A percentile compares a stretch with the other conserved stretches of the same genome.
phyloP scores from a whole-genome alignment of 2,888 invertebrate genomes.

The Plusia festucae region DNA sequence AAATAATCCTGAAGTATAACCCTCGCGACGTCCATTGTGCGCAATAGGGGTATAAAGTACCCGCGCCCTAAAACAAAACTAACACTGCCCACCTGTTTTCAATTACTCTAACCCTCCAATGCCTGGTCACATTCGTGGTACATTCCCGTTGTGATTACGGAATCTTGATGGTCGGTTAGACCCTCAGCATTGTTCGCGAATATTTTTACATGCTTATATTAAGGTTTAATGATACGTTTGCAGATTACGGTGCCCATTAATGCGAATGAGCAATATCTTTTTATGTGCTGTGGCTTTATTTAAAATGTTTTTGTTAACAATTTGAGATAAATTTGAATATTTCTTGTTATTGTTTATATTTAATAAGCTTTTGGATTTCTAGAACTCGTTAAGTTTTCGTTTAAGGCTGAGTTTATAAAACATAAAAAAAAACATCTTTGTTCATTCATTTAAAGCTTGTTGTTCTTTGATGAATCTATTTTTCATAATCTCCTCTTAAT shows the following conservation, averaged over 20 bases:
- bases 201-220: constrained; percentile 64
- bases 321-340: constrained; percentile 19
- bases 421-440: constrained; percentile 5
- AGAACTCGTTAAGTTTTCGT: neutral
- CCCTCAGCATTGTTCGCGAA: constrained; percentile 60
- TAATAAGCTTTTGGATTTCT: constrained; percentile 3
- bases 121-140: constrained; percentile 57
- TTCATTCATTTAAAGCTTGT: constrained; percentile 23
- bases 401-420: neutral
- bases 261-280: constrained; percentile 58
- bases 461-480: constrained; percentile 23
- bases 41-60: constrained; percentile 42
- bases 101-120: constrained; percentile 62
- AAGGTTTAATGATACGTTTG: constrained; percentile 57
- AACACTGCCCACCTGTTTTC: constrained; percentile 55
- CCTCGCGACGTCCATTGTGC: constrained; percentile 20
- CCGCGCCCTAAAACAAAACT: constrained; percentile 44
- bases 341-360: constrained; percentile 15
- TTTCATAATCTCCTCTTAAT: constrained; percentile 26
- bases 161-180: constrained; percentile 60
- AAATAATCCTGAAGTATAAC: constrained; percentile 33
- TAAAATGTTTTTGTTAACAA: constrained; percentile 45
- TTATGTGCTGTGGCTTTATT: constrained; percentile 52
- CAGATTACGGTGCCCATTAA: constrained; percentile 54
- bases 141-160: constrained; percentile 69